A percentile compares a stretch with the other conserved stretches of the same genome.
Conservation (phyloP, 37 sponge, comb jelly and placozoan genomes). For the Beroe ovata region DNA sequence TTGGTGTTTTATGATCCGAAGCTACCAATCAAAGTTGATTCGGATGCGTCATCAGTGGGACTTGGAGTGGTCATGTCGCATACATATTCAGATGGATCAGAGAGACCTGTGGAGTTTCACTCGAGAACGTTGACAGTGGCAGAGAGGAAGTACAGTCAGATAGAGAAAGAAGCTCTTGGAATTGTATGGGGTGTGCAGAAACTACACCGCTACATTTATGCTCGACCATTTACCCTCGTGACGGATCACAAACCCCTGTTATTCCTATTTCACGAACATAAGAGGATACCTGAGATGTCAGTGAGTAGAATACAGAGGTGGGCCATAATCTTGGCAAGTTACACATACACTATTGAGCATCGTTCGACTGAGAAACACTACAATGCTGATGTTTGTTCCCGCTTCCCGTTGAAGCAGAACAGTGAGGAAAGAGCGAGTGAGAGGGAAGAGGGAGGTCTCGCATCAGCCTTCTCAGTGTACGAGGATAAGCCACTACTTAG, state of each 20-base stretch:
- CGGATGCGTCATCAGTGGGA: neutral
- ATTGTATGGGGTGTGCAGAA: neutral
- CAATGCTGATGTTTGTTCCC: slow-evolving; percentile 69
- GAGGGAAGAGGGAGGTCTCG: neutral
- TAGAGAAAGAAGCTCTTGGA: slow-evolving; percentile 70
- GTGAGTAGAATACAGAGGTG: slow-evolving; percentile 69
- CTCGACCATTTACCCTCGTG: neutral
- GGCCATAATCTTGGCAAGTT: slow-evolving; percentile 68
- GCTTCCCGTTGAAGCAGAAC: slow-evolving; percentile 65
- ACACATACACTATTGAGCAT: slow-evolving; percentile 68
- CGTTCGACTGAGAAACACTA: slow-evolving; percentile 21
- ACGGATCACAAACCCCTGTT: slow-evolving; percentile 17
- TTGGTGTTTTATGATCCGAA: neutral
- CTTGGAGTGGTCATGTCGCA: slow-evolving; percentile 9
- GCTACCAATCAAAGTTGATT: neutral
- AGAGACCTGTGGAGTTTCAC: slow-evolving; percentile 1
- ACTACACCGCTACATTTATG: neutral
- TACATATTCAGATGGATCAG: neutral
- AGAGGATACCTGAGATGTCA: slow-evolving; percentile 23
- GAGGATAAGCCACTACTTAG: neutral
- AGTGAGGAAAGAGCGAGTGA: neutral
- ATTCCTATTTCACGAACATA: neutral
- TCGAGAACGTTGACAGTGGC: neutral
- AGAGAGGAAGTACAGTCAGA: slow-evolving; percentile 34
- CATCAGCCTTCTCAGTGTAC: neutral